These are phyloP conservation scores for Malaclemys terrapin DNA, from an alignment of 2,113 vertebrate genomes.

Conservation along the genomic window DNA sequence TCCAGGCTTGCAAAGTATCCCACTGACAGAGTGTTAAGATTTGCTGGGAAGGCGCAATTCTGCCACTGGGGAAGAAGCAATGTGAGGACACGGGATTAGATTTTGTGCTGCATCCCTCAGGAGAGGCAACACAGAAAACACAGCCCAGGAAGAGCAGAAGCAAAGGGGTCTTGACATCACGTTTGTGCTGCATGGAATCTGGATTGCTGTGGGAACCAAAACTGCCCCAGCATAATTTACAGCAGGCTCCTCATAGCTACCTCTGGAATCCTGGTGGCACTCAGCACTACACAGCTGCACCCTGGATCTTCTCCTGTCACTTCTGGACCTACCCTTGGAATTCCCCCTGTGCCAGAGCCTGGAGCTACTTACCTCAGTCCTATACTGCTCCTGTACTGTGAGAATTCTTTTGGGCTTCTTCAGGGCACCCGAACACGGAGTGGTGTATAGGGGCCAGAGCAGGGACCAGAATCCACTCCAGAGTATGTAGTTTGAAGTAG, in stretches of 20 bases:
- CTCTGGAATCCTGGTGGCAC: background rate
- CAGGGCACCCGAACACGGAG: background rate
- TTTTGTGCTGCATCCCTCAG: background rate
- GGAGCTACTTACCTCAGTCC: background rate
- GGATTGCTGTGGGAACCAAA: background rate
- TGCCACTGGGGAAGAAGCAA: background rate
- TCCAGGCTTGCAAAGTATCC: background rate
- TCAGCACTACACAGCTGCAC: background rate
- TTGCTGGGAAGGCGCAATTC: fast-evolving
- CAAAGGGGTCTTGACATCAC: background rate
- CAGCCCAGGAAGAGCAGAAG: background rate
- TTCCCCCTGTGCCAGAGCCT: background rate
- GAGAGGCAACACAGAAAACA: background rate
- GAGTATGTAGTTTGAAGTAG: background rate
- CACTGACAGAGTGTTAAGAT: fast-evolving
- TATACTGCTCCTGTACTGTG: background rate
- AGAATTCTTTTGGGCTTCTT: background rate
- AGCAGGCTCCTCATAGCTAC: background rate
- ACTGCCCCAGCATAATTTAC: background rate
- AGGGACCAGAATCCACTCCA: background rate
- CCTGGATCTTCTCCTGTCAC: background rate
- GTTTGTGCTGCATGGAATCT: background rate
- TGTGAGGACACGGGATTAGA: background rate
- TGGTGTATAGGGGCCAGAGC: background rate
- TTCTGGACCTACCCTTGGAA: too few relatives aligned